Base-by-base conservation (phyloP, 2,888 invertebrate genomes). In the Patella caerulea region DNA sequence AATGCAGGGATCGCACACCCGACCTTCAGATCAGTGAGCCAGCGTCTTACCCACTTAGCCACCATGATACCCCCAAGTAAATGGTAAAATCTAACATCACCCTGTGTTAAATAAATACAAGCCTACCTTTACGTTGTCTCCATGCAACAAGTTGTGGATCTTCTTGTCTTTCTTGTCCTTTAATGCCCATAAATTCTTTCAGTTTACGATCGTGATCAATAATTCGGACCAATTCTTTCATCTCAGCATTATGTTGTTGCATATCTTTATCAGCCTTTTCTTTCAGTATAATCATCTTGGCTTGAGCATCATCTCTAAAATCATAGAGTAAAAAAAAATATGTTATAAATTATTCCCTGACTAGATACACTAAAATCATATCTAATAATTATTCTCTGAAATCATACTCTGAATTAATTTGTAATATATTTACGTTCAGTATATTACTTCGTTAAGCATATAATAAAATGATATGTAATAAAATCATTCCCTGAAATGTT, bases 161-260 rank as follows among this genome's bases (percentile, higher is more conserved):
- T 80, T 92, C 92, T 73, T 90, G 89, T 77, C 96, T 92, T 84
- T 95, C 95, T 81, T 96, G 96, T 52, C 90, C 89, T 84, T 97
- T 97, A 0, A 95, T 94, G 9, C 95, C 95, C 76, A 97, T 94
- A 91, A 97, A 97, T 88, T 96, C 95, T 86, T 96, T 95, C 54
- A 97, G 92, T 86, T 96, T 96, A 86, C 95, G 93, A 90, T 97
- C 96, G 90, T 97, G 95, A 89, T 97, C 97, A 59, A 97, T 92
- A 79, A 96, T 95, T 0, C 97, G 93, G 87, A 96, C 95, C 77
- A 97, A 94, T 88, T 97, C 97, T 72, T 96, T 94, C 93, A 97
- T 96, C 93, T 97, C 97, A 93, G 94, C 94, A 9, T 94, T 93
- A 87, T 95, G 95, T 12, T 93, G 90, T 86, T 94, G 92, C 78